Evolutionary conservation across 2,888 invertebrate genomes (phyloP).

Genomic region (Iselma pallidipennis): DNA sequence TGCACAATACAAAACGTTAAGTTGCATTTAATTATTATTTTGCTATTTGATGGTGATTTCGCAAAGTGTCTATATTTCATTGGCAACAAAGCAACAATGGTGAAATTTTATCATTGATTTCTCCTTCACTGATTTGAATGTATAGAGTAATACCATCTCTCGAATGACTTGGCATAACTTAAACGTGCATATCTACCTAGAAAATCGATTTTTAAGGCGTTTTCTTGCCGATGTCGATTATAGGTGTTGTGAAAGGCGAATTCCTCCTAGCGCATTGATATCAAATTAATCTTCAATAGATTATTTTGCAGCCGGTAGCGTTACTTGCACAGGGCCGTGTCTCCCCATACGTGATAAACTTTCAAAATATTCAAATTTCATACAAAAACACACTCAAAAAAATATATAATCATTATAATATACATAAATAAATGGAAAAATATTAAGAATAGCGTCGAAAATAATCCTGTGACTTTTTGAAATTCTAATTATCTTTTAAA

Average conservation of each 20-base stretch:
- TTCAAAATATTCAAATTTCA: too few relatives aligned
- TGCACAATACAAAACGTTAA: background rate
- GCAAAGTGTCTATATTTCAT: slow-evolving; percentile 18
- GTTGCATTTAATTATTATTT: slow-evolving; percentile 17
- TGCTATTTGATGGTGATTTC: slow-evolving; percentile 16
- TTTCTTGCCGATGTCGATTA: slow-evolving; percentile 26
- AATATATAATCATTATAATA: too few relatives aligned
- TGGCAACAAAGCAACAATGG: slow-evolving; percentile 22
- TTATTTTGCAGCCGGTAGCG: slow-evolving; percentile 22
- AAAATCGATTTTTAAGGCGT: slow-evolving; percentile 29
- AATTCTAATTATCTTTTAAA: background rate
- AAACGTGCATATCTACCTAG: slow-evolving; percentile 22
- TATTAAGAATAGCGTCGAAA: background rate
- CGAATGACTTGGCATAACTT: slow-evolving; percentile 29
- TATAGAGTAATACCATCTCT: slow-evolving; percentile 29
- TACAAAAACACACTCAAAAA: too few relatives aligned
- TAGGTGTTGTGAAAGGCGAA: slow-evolving; percentile 28
- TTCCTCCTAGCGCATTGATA: slow-evolving; percentile 27
- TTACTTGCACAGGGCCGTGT: too few relatives aligned
- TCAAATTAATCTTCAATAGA: slow-evolving; percentile 28
- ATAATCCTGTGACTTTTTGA: background rate
- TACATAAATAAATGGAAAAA: background rate
- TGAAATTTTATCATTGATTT: slow-evolving; percentile 30
- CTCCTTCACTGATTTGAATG: slow-evolving; percentile 28
- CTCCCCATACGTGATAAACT: too few relatives aligned